phyloP scores from a whole-genome alignment of 2,113 vertebrate genomes.

The Cyprinodon variegatus region DNA sequence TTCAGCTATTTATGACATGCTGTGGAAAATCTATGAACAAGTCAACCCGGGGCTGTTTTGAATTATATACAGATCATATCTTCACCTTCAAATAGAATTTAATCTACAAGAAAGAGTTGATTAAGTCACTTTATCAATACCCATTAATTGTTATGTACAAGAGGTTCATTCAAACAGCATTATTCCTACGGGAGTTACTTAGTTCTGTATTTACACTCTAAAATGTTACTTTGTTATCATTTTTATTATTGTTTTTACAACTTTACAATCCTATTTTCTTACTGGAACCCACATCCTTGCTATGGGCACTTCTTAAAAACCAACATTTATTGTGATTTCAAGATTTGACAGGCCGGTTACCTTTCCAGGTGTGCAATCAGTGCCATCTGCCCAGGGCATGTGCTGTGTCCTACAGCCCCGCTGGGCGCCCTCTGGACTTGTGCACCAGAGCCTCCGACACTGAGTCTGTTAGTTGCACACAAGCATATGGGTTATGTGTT shows the following conservation, averaged over 20 bases:
- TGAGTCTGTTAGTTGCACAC: constrained; percentile 85
- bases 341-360: constrained; percentile 63
- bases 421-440: constrained; percentile 89
- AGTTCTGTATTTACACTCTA: no score
- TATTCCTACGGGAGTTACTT: no score
- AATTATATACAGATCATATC: no score
- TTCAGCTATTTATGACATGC: neutral
- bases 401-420: constrained; percentile 96
- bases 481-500: constrained; percentile 9
- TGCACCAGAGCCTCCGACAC: constrained; percentile 95
- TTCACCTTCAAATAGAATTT: no score
- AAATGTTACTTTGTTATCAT: no score
- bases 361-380: constrained; percentile 93
- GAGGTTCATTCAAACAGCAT: no score
- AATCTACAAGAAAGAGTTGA: no score
- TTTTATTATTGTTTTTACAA: neutral
- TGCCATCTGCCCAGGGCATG: constrained; percentile 98
- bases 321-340: neutral
- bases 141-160: no score
- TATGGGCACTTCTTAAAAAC: neutral
- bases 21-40: no score
- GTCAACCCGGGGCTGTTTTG: no score
- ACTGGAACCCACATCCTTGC: neutral
- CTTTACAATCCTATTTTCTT: neutral
- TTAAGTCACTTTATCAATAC: no score